Conservation (phyloP, 2,113 vertebrate species). For the Misgurnus mizolepis region DNA sequence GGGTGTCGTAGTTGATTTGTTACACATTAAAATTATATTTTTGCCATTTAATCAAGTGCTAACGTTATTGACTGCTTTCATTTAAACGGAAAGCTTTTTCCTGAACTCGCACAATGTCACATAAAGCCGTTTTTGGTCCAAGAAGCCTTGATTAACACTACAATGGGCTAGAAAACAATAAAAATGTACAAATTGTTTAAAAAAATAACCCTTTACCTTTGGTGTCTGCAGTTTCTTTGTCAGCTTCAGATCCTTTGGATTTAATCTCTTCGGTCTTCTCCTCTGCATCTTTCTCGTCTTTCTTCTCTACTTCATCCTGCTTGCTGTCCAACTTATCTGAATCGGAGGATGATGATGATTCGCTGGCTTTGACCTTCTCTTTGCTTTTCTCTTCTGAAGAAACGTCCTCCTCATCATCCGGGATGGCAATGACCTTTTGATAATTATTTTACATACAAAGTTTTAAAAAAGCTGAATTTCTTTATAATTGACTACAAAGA, state of each 20-base stretch:
- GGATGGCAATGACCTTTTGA: conserved; percentile 74
- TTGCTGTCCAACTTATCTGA: conserved; percentile 79
- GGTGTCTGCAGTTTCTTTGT: conserved; percentile 80
- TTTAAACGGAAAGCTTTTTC: too few relatives aligned
- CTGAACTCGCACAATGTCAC: too few relatives aligned
- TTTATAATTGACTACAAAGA: background rate
- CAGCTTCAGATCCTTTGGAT: conserved; percentile 70
- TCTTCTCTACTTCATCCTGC: conserved; percentile 63
- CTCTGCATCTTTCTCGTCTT: conserved; percentile 61
- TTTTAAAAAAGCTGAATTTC: background rate
- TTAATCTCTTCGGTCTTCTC: conserved; percentile 65
- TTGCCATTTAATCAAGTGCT: too few relatives aligned
- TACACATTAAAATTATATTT: background rate
- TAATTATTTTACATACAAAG: background rate
- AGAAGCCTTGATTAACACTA: too few relatives aligned
- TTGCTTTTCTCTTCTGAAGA: conserved; percentile 76
- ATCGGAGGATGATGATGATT: conserved; percentile 61
- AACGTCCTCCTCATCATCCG: conserved; percentile 71
- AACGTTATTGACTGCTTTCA: too few relatives aligned
- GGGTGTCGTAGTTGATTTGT: background rate
- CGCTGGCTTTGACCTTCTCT: conserved; percentile 57
- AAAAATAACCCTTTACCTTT: conserved; percentile 68
- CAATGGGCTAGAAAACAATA: background rate
- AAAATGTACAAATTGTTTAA: background rate
- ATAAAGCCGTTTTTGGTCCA: too few relatives aligned